Conservation (phyloP, 2,888 invertebrate species). For the Cloeon dipterum region DNA sequence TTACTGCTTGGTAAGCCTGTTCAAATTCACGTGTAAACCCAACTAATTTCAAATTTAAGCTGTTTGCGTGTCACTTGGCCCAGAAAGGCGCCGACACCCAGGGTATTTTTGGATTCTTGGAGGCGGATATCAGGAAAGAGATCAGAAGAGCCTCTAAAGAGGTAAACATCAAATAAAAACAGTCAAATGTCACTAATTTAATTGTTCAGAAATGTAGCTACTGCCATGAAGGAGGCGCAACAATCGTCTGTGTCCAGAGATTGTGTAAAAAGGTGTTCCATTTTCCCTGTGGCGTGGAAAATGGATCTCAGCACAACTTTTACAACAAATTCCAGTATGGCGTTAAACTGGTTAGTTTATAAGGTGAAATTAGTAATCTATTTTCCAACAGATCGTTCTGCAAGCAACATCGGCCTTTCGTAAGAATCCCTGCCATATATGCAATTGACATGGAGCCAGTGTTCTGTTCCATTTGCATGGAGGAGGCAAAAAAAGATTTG, state of each 20-base stretch:
- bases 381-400: slow-evolving; percentile 36
- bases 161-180: slow-evolving; percentile 21
- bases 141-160: slow-evolving; percentile 32
- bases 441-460: slow-evolving; percentile 13
- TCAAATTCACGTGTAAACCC: no score
- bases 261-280: slow-evolving; percentile 49
- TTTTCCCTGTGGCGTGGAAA: slow-evolving; percentile 42
- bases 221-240: slow-evolving; percentile 40
- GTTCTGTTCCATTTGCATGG: slow-evolving; percentile 46
- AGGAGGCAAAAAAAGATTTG: slow-evolving; percentile 22
- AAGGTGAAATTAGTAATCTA: slow-evolving; percentile 5
- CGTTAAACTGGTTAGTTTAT: slow-evolving; percentile 8
- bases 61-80: slow-evolving; percentile 41
- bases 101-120: slow-evolving; percentile 50
- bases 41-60: slow-evolving; percentile 19
- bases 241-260: slow-evolving; percentile 40
- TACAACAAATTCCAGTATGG: slow-evolving; percentile 29
- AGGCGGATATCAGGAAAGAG: slow-evolving; percentile 42
- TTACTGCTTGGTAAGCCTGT: not conserved
- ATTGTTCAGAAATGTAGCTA: slow-evolving; percentile 47
- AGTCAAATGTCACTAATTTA: no score
- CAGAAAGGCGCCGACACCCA: slow-evolving; percentile 42
- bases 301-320: slow-evolving; percentile 38
- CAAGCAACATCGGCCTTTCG: slow-evolving; percentile 29
- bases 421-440: slow-evolving; percentile 18